These are phyloP conservation scores for Amitus sp. DNA, from an alignment of 2,888 invertebrate species.

Conservation along the genomic window DNA sequence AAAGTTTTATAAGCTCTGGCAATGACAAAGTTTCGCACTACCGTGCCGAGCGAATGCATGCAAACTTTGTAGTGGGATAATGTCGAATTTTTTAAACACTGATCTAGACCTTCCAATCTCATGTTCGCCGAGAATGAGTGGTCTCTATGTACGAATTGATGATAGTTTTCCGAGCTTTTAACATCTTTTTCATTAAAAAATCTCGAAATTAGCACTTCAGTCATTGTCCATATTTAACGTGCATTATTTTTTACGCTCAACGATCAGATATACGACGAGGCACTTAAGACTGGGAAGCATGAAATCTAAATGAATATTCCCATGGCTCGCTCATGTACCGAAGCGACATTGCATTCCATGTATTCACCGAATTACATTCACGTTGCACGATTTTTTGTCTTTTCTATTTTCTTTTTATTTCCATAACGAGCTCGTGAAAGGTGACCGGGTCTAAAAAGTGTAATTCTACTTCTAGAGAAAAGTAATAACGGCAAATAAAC, in stretches of 20 bases:
- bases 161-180: too few relatives aligned
- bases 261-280: conserved; percentile 3
- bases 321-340: conserved; percentile 5
- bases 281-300: conserved; percentile 7
- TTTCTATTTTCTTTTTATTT: conserved; percentile 9
- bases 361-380: conserved; percentile 18
- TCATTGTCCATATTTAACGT: too few relatives aligned
- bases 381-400: conserved; percentile 9
- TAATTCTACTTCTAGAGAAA: conserved; percentile 13
- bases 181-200: too few relatives aligned
- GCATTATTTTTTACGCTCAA: background rate
- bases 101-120: too few relatives aligned
- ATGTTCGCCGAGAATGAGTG: too few relatives aligned
- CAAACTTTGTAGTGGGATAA: too few relatives aligned
- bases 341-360: conserved; percentile 6
- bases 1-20: too few relatives aligned
- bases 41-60: too few relatives aligned
- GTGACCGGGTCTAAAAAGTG: conserved; percentile 16
- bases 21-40: too few relatives aligned
- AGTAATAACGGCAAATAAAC: conserved; percentile 15
- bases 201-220: too few relatives aligned
- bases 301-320: conserved; percentile 18
- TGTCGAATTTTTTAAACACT: too few relatives aligned
- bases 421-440: conserved; percentile 18
- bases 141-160: too few relatives aligned